Evolutionary conservation across 2,888 invertebrate species (phyloP), one percentile per base, ranked within the genome.

Genomic region (Scelioninae gen. 1): DNA sequence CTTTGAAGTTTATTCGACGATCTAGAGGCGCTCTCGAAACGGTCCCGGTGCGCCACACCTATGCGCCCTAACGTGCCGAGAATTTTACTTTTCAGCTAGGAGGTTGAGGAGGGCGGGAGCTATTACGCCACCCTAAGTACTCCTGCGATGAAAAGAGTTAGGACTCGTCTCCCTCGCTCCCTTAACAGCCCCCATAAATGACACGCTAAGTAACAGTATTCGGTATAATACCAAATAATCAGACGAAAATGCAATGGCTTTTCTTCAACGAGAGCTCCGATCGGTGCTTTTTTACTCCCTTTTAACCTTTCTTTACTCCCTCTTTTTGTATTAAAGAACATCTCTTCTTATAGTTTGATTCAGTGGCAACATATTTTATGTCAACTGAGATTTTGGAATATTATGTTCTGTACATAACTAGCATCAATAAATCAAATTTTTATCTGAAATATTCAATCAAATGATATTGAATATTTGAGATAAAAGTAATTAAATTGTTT

Each of bases 1-100:
- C 84, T 86, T 83, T 85, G 82, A 71, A 75, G 76, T 81, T 85
- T 66, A 77, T 81, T 79, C 85, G 77, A 78, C 77, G 83, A 74
- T 68, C 74, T 51, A 63, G 63, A 74, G 69, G 49, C 72, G 60
- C 74, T 65, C 58, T 75, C 51, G 51, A 78, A 82, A 43, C 68
- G 49, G 66, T 53, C 68, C 66, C 62, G 72, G 43, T 75, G 76
- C 69, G 71, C 74, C 78, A 62, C 72, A 79, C 74, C 69, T 83
- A 65, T 75, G 43, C 55, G 31, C 65, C 49, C 65, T 65, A 71
- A 78, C 78, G 78, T 75, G 75, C 69, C 56, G 75, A 71, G 74
- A 76, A 79, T 83, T 79, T 83, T 79, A 74, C 74, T 83, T 79
- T 75, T 75, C 29, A 71, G 79, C 55, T 62, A 74, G 82, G 75